A percentile compares a stretch with the other conserved stretches of the same genome.
phyloP scores from a whole-genome alignment of 2,113 vertebrate species.

The Monopterus albus region DNA sequence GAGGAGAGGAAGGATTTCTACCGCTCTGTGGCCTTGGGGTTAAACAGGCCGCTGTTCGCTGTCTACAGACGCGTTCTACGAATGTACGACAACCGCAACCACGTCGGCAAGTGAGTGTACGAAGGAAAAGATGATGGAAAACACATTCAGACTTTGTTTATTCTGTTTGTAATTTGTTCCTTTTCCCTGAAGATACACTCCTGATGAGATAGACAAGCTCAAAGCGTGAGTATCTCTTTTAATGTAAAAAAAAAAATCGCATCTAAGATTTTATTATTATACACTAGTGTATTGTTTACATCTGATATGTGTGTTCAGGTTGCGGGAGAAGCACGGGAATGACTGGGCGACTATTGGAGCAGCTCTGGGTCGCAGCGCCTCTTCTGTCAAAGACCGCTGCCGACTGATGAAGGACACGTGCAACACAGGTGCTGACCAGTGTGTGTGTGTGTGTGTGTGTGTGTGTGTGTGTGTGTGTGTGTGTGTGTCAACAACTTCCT shows the following conservation, averaged over 20 bases:
- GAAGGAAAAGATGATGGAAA: accelerated
- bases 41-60: slow-evolving; percentile 97
- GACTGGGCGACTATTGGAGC: slow-evolving; percentile 99
- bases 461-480: too few relatives aligned
- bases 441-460: too few relatives aligned
- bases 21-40: slow-evolving; percentile 94
- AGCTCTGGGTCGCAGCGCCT: slow-evolving; percentile 95
- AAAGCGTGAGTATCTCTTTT: slow-evolving; percentile 98
- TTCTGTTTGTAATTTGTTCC: background rate
- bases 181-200: slow-evolving; percentile 85
- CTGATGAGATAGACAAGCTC: slow-evolving; percentile 95
- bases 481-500: too few relatives aligned
- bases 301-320: slow-evolving; percentile 73
- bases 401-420: slow-evolving; percentile 99
- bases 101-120: slow-evolving; percentile 95
- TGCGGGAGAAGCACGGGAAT: slow-evolving; percentile 95
- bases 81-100: slow-evolving; percentile 99
- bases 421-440: slow-evolving; percentile 98
- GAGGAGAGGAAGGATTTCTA: slow-evolving; percentile 99
- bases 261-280: too few relatives aligned
- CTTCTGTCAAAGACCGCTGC: slow-evolving; percentile 97
- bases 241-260: too few relatives aligned
- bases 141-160: accelerated
- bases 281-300: too few relatives aligned
- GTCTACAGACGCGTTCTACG: slow-evolving; percentile 97